Conservation (phyloP, 2,888 invertebrate genomes). For the Panzeria rudis region DNA sequence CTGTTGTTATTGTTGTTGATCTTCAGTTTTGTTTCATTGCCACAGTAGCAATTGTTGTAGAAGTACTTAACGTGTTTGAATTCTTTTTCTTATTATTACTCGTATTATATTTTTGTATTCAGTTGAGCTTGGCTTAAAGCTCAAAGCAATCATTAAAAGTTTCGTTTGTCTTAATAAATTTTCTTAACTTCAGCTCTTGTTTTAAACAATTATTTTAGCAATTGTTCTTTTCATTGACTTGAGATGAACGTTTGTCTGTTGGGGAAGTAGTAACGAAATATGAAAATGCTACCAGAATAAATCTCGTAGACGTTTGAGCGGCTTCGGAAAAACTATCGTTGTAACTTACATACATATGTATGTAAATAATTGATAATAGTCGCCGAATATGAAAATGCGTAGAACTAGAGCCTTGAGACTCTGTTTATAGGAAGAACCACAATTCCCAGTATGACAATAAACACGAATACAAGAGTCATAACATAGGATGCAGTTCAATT, state of each 20-base stretch:
- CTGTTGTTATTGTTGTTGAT: constrained; percentile 3
- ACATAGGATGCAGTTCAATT: too few relatives aligned
- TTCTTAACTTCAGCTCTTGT: constrained; percentile 64
- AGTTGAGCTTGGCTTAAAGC: constrained; percentile 49
- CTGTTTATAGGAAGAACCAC: too few relatives aligned
- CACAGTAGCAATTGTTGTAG: constrained; percentile 48
- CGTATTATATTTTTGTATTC: constrained; percentile 4
- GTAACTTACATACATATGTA: too few relatives aligned
- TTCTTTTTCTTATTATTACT: constrained; percentile 50
- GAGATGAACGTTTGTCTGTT: constrained; percentile 5
- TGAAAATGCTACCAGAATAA: background rate
- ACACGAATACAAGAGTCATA: too few relatives aligned
- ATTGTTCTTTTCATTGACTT: constrained; percentile 55
- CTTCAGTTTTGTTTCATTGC: constrained; percentile 21
- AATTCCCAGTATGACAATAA: too few relatives aligned
- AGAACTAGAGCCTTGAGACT: too few relatives aligned
- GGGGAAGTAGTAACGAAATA: constrained; percentile 1
- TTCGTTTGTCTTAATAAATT: constrained; percentile 83
- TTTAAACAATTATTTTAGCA: constrained; percentile 74
- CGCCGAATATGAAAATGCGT: too few relatives aligned
- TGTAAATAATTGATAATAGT: too few relatives aligned
- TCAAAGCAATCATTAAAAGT: constrained; percentile 79
- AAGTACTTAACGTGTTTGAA: constrained; percentile 48
- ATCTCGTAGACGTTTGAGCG: background rate
- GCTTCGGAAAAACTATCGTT: too few relatives aligned